Conservation (phyloP, 2,888 invertebrate genomes). For the Zygaena filipendulae region DNA sequence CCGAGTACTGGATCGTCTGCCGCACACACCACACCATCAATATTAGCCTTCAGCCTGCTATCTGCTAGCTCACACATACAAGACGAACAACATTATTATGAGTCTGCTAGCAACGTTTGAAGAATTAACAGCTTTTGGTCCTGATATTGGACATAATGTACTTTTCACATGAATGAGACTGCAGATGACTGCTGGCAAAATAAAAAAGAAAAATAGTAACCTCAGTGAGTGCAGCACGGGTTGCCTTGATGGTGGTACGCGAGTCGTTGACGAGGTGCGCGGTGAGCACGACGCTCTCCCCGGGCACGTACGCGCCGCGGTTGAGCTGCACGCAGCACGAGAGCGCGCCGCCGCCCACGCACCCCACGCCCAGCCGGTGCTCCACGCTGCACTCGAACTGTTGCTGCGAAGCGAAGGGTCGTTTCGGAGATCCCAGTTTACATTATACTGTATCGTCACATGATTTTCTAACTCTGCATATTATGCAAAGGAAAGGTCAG, state of each 20-base stretch:
- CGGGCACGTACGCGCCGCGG: constrained; percentile 94
- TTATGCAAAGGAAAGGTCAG: too few species aligned
- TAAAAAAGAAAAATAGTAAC: too few species aligned
- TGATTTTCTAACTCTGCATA: too few species aligned
- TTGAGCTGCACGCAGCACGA: constrained; percentile 87
- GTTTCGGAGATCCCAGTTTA: background rate
- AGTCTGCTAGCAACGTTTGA: too few species aligned
- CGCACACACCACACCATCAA: constrained; percentile 7
- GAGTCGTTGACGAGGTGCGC: constrained; percentile 89
- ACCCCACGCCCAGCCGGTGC: constrained; percentile 88
- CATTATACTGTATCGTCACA: too few species aligned
- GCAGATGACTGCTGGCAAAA: too few species aligned
- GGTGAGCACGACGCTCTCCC: constrained; percentile 89
- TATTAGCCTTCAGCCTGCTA: too few species aligned
- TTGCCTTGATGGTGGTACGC: constrained; percentile 84
- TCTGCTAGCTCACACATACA: too few species aligned
- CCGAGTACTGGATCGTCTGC: constrained; percentile 89
- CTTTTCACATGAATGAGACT: too few species aligned
- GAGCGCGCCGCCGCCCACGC: constrained; percentile 89
- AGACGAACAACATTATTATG: too few species aligned
- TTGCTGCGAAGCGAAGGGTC: constrained; percentile 46
- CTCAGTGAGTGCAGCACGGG: constrained; percentile 80
- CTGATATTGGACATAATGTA: too few species aligned
- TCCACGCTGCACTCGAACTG: constrained; percentile 92
- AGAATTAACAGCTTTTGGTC: too few species aligned